Percentiles rank a stretch among this genome's conserved stretches.
phyloP scores from a whole-genome alignment of 2,113 vertebrate genomes.

The Corapipo altera region DNA sequence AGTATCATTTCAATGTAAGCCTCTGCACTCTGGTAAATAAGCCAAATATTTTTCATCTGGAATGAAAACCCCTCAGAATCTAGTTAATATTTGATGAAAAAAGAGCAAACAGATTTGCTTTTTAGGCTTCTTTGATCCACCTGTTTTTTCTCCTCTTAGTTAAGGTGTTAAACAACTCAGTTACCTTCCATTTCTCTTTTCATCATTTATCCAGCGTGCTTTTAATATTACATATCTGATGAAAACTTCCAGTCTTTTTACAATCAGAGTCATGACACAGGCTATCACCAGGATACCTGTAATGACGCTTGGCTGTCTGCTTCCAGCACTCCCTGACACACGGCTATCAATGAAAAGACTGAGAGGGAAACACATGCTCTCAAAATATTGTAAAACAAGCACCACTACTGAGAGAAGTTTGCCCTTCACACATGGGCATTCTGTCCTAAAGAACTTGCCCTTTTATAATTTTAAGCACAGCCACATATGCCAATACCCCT shows the following conservation, averaged over 20 bases:
- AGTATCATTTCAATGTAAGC: background rate
- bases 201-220: background rate
- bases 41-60: background rate
- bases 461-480: background rate
- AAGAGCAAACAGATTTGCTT: background rate
- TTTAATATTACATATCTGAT: background rate
- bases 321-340: background rate
- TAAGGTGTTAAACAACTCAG: background rate
- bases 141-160: background rate
- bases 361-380: background rate
- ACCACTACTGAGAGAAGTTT: background rate
- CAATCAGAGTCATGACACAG: background rate
- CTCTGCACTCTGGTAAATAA: background rate
- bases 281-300: background rate
- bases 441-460: background rate
- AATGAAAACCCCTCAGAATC: background rate
- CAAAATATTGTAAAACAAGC: background rate
- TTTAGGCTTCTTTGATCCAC: background rate
- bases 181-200: background rate
- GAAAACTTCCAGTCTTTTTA: background rate
- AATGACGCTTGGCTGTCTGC: background rate
- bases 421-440: background rate
- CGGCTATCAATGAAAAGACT: background rate
- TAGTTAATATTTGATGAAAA: background rate
- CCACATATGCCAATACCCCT: background rate